A percentile compares a stretch with the other conserved stretches of the same genome.
These are phyloP conservation scores for Bettongia penicillata DNA, from an alignment of 2,113 vertebrate species.

Conservation along the genomic window DNA sequence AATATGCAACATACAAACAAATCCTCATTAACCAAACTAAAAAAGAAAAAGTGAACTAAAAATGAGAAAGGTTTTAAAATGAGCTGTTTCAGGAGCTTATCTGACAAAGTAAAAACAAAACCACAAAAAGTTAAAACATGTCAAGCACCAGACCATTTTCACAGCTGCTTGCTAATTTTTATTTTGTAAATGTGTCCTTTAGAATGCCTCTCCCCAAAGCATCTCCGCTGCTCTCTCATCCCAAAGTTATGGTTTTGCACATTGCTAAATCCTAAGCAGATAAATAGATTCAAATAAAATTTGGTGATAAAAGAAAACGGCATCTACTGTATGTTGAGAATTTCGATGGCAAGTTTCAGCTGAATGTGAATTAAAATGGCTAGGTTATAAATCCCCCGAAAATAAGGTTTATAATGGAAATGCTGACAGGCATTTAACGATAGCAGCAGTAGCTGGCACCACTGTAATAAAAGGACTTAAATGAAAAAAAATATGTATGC, in stretches of 20 bases:
- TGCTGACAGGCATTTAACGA: constrained; percentile 80
- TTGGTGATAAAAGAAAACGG: constrained; percentile 69
- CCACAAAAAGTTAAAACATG: not conserved
- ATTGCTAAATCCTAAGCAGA: constrained; percentile 65
- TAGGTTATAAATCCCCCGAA: constrained; percentile 81
- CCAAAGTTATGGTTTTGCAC: constrained; percentile 54
- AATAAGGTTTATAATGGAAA: constrained; percentile 83
- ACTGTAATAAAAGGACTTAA: constrained; percentile 81
- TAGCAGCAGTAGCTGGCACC: constrained; percentile 74
- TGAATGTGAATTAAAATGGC: constrained; percentile 76
- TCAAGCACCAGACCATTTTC: not conserved
- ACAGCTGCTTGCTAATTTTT: constrained; percentile 25
- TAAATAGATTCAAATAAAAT: constrained; percentile 73
- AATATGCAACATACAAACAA: not conserved
- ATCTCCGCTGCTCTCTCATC: not conserved
- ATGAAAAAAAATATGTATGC: constrained; percentile 68
- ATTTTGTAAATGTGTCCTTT: constrained; percentile 28
- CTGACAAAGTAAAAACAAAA: not conserved
- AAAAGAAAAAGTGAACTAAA: not conserved
- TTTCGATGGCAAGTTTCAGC: constrained; percentile 74
- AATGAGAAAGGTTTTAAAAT: constrained; percentile 52
- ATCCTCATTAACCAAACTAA: not conserved
- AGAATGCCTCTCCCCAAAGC: constrained; percentile 27
- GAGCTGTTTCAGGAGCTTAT: constrained; percentile 29
- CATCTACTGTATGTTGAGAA: constrained; percentile 74